These are phyloP conservation scores for Lithobius niger DNA, from an alignment of 1,140 invertebrate species.

Conservation along the genomic window DNA sequence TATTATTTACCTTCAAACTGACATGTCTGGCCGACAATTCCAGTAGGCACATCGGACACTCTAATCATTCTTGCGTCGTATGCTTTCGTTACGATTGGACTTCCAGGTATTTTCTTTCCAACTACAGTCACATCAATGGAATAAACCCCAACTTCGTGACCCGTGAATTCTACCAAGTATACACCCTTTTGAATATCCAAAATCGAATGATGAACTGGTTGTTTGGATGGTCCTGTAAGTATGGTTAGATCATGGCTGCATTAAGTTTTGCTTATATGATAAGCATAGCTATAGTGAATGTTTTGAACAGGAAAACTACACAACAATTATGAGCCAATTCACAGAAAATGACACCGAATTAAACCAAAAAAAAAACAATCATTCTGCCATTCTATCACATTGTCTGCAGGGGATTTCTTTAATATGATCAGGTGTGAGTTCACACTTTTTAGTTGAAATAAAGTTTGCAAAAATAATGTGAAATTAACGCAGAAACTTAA, in stretches of 20 bases:
- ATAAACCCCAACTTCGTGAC: conserved; percentile 80
- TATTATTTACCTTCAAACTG: conserved; percentile 78
- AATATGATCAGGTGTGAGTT: too few species aligned
- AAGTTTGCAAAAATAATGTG: too few species aligned
- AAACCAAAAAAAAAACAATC: too few species aligned
- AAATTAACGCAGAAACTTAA: too few species aligned
- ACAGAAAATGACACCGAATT: too few species aligned
- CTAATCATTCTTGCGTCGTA: conserved; percentile 82
- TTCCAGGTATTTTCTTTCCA: conserved; percentile 69
- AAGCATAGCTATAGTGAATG: too few species aligned
- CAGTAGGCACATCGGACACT: conserved; percentile 74
- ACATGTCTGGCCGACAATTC: conserved; percentile 77
- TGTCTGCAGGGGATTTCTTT: too few species aligned
- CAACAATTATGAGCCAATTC: too few species aligned
- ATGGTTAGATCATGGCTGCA: neutral
- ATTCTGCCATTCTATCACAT: too few species aligned
- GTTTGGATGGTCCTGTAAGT: conserved; percentile 17
- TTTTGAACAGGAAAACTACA: too few species aligned
- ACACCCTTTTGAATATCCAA: conserved; percentile 41
- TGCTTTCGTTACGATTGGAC: conserved; percentile 77
- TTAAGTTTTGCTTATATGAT: too few species aligned
- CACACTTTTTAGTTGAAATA: too few species aligned
- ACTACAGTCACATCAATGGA: conserved; percentile 72
- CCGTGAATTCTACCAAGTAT: conserved; percentile 77
- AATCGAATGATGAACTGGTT: conserved; percentile 30